phyloP scores from a whole-genome alignment of 2,797 vertebrate genomes.

The Sebastes reedi region DNA sequence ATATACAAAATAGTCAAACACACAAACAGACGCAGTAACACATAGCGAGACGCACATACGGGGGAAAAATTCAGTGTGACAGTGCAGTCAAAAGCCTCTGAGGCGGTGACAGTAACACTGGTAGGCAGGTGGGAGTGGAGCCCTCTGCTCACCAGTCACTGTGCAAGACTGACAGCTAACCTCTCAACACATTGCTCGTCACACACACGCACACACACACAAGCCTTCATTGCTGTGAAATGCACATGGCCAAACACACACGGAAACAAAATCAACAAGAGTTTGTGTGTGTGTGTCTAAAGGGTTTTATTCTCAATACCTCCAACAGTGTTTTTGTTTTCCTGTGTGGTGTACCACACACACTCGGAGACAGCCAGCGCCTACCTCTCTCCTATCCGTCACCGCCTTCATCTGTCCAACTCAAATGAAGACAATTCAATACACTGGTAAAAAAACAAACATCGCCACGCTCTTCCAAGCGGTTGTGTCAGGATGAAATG shows the following conservation, averaged over 20 bases:
- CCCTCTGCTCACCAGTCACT: slow-evolving; percentile 62
- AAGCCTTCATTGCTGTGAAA: background rate
- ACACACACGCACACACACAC: background rate
- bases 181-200: slow-evolving; percentile 12
- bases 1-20: no score
- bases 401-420: slow-evolving; percentile 10
- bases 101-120: slow-evolving; percentile 65
- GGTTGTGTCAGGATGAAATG: slow-evolving; percentile 23
- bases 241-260: background rate
- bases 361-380: background rate
- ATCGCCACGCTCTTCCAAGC: background rate
- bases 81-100: slow-evolving; percentile 63
- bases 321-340: background rate
- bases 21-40: background rate
- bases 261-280: background rate
- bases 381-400: slow-evolving; percentile 16
- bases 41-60: background rate
- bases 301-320: slow-evolving; percentile 2
- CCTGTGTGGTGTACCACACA: background rate
- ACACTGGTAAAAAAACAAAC: background rate
- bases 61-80: slow-evolving; percentile 63
- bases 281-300: background rate
- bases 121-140: slow-evolving; percentile 66
- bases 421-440: slow-evolving; percentile 30
- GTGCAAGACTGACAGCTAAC: slow-evolving; percentile 54